Evolutionary conservation across 2,888 invertebrate genomes (phyloP).

Genomic region (Phyllotreta striolata): DNA sequence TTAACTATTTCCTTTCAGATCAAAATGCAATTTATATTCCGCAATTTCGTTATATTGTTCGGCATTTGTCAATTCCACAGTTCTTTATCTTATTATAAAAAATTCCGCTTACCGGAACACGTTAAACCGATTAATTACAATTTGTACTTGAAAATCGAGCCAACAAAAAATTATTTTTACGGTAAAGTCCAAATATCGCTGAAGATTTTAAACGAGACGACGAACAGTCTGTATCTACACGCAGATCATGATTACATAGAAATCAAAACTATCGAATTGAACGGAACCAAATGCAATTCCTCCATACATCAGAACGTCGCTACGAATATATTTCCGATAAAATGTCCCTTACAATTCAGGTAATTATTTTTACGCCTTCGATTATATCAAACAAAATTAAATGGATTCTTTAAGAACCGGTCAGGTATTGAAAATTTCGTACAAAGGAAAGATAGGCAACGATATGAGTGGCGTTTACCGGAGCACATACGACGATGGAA

Average conservation of each 20-base stretch:
- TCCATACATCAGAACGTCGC: background rate
- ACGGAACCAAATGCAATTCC: conserved; percentile 6
- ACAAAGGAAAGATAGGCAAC: conserved; percentile 51
- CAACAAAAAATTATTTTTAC: conserved; percentile 26
- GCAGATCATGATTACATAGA: conserved; percentile 24
- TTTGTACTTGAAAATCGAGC: conserved; percentile 52
- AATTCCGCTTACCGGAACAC: conserved; percentile 62
- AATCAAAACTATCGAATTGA: conserved; percentile 12
- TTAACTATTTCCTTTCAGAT: conserved; percentile 1
- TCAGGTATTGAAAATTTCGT: conserved; percentile 46
- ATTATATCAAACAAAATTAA: background rate
- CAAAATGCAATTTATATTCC: background rate
- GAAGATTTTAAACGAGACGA: conserved; percentile 1
- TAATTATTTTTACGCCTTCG: conserved; percentile 10
- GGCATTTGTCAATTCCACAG: background rate
- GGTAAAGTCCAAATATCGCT: conserved; percentile 36
- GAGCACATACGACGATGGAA: conserved; percentile 57
- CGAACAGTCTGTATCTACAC: conserved; percentile 20
- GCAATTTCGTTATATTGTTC: background rate
- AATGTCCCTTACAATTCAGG: conserved; percentile 14
- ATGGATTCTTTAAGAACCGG: background rate
- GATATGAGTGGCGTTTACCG: conserved; percentile 62
- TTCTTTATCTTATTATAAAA: background rate
- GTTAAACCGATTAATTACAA: conserved; percentile 65
- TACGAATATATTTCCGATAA: conserved; percentile 28